Percentiles rank a stretch among this genome's conserved stretches.
These are phyloP conservation scores for Acomys russatus DNA, from an alignment of 2,797 vertebrate genomes.

Conservation along the genomic window DNA sequence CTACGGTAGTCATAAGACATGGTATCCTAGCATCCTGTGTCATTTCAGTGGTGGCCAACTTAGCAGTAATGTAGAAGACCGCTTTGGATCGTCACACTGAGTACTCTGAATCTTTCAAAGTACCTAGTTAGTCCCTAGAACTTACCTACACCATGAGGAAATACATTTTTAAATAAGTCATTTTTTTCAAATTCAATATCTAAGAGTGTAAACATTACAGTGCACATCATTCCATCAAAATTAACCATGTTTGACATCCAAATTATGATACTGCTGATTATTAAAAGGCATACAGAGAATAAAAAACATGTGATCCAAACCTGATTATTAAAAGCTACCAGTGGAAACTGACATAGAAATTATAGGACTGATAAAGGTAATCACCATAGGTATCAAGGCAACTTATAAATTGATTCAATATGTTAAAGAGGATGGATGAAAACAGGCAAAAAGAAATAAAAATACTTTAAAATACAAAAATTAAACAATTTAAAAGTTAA, in stretches of 20 bases:
- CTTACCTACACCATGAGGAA: neutral
- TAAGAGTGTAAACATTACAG: slow-evolving; percentile 20
- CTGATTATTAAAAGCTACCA: slow-evolving; percentile 13
- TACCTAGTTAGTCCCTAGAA: neutral
- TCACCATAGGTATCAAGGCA: neutral
- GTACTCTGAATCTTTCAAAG: neutral
- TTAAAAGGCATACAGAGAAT: neutral
- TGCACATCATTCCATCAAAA: slow-evolving; percentile 19
- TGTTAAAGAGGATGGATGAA: slow-evolving; percentile 12
- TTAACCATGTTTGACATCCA: neutral
- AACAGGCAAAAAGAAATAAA: neutral
- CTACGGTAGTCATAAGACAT: neutral
- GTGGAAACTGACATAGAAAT: slow-evolving; percentile 40
- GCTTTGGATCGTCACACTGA: neutral
- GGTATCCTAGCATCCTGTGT: neutral
- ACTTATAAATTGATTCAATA: slow-evolving; percentile 17
- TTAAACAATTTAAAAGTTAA: neutral
- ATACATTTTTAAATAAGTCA: neutral
- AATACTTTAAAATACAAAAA: neutral
- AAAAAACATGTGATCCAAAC: slow-evolving; percentile 8
- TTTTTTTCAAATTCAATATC: neutral
- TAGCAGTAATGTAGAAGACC: neutral
- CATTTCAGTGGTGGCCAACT: neutral
- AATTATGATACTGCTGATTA: neutral
- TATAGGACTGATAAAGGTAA: slow-evolving; percentile 8